A percentile compares a stretch with the other conserved stretches of the same genome.
phyloP scores from a whole-genome alignment of 2,113 vertebrate genomes.

The Channa argus region DNA sequence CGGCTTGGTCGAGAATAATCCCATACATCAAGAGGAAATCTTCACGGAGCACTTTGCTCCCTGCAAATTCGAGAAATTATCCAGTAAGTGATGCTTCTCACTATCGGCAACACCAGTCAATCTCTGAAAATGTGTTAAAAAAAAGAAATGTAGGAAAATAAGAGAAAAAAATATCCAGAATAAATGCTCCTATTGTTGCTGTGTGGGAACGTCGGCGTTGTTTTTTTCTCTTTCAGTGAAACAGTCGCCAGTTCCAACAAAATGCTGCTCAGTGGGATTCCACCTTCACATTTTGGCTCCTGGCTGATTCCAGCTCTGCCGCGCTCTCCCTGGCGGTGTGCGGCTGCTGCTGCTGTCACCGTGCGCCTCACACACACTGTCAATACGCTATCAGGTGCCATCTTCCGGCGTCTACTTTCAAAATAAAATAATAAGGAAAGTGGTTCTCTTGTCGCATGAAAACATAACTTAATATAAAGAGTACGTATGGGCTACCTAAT shows the following conservation, averaged over 20 bases:
- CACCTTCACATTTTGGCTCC: constrained; percentile 66
- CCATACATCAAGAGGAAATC: constrained; percentile 62
- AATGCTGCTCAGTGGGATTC: constrained; percentile 70
- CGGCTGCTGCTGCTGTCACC: constrained; percentile 68
- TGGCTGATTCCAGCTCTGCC: constrained; percentile 51
- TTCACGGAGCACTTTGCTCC: constrained; percentile 51
- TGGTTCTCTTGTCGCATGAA: background rate
- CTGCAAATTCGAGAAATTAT: constrained; percentile 19
- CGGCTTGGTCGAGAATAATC: constrained; percentile 59
- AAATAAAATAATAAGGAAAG: constrained; percentile 31
- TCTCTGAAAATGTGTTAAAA: constrained; percentile 44
- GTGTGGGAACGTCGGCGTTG: constrained; percentile 8
- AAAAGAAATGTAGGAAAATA: background rate
- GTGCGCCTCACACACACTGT: constrained; percentile 32
- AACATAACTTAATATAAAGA: too few species aligned
- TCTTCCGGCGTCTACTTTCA: constrained; percentile 33
- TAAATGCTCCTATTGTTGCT: constrained; percentile 41
- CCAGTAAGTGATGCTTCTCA: constrained; percentile 55
- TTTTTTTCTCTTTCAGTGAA: constrained; percentile 11
- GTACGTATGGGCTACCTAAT: too few species aligned
- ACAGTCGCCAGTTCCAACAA: constrained; percentile 45
- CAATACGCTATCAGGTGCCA: background rate
- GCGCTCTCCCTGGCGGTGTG: constrained; percentile 47
- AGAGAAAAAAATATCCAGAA: constrained; percentile 34
- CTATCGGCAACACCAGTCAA: constrained; percentile 44